Evolutionary conservation across 2,888 invertebrate genomes (phyloP).

Genomic region (Hydriomena furcata): DNA sequence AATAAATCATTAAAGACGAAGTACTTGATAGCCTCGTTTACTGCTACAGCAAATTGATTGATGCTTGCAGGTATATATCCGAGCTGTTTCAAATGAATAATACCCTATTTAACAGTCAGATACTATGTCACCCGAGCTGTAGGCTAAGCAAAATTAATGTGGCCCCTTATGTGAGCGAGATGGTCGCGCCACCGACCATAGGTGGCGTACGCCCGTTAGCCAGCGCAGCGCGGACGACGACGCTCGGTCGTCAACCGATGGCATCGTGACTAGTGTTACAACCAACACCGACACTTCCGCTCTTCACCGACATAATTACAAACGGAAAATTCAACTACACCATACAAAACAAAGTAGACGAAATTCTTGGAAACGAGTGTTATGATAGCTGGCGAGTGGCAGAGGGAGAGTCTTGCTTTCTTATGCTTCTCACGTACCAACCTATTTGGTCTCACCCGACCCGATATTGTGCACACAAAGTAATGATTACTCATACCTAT

Average conservation of each 20-base stretch:
- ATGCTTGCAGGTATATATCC: constrained; percentile 5
- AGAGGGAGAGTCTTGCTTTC: constrained; percentile 8
- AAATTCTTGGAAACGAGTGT: constrained; percentile 60
- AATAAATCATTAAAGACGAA: no score
- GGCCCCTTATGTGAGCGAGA: constrained; percentile 57
- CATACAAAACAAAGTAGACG: constrained; percentile 63
- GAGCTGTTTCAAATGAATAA: constrained; percentile 6
- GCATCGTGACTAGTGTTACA: constrained; percentile 74
- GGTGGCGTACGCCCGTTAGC: constrained; percentile 66
- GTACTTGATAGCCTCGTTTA: constrained; percentile 4
- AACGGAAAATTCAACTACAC: constrained; percentile 77
- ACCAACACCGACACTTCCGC: constrained; percentile 73
- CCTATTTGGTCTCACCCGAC: constrained; percentile 72
- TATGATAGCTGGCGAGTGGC: constrained; percentile 25
- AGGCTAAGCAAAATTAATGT: constrained; percentile 36
- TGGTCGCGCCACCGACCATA: constrained; percentile 70
- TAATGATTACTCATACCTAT: constrained; percentile 78
- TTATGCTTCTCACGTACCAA: constrained; percentile 73
- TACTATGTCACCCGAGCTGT: constrained; percentile 21
- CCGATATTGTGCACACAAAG: constrained; percentile 78
- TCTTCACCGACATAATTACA: constrained; percentile 73
- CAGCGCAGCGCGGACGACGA: constrained; percentile 52
- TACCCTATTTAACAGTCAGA: constrained; percentile 12
- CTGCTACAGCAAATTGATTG: constrained; percentile 9
- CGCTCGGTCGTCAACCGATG: constrained; percentile 67